Conservation (phyloP, 2,113 vertebrate genomes). For the Willisornis vidua region DNA sequence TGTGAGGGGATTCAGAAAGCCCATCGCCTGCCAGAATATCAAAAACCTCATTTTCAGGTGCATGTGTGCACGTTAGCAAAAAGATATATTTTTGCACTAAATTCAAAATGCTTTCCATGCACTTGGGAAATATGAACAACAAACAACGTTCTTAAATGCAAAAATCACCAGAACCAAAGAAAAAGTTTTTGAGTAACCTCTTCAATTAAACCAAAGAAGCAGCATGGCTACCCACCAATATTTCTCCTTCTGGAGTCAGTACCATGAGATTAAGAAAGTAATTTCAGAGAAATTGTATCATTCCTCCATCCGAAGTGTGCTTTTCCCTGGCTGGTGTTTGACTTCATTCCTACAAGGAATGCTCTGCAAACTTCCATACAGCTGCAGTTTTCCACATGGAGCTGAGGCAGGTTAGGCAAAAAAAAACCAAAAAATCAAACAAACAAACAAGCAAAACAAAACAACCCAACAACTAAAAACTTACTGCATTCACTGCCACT, state of each 20-base stretch:
- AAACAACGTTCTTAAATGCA: not conserved
- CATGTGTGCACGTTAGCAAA: rapidly evolving
- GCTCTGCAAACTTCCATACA: not conserved
- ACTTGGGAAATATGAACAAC: not conserved
- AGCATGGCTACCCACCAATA: not conserved
- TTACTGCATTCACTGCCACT: not conserved
- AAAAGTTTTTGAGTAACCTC: not conserved
- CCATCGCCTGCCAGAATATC: not conserved
- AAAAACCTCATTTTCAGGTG: not conserved
- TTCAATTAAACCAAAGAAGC: not conserved
- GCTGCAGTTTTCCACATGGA: not conserved
- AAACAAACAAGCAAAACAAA: too few relatives aligned
- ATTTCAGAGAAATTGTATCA: not conserved
- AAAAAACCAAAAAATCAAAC: not conserved
- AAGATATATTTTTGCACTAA: not conserved
- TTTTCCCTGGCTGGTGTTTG: not conserved
- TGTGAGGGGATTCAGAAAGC: not conserved
- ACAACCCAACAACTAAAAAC: not conserved
- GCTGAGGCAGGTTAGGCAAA: not conserved
- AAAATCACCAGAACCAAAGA: not conserved
- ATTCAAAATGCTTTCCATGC: not conserved
- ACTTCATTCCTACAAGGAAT: not conserved
- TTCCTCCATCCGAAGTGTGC: not conserved
- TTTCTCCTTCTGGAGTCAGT: not conserved
- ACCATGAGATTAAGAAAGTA: not conserved